Evolutionary conservation across 2,797 vertebrate species (phyloP), one percentile per base, ranked within the genome.

Genomic region (Erethizon dorsatum): DNA sequence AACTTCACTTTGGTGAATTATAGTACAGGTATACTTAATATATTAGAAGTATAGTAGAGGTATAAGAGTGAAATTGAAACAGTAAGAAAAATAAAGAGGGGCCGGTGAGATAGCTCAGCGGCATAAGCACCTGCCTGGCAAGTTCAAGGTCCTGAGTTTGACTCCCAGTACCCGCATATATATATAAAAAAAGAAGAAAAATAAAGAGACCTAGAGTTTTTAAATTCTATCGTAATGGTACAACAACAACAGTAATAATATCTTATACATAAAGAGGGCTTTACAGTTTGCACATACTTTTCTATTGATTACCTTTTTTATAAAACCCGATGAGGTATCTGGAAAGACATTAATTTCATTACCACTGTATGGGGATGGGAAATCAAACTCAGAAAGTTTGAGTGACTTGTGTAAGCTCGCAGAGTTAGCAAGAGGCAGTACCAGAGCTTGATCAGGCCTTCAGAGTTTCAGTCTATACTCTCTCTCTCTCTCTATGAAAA

Each of bases 1-100:
- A 63, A 69, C 33, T 95, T 61, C 89, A 75, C 54, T 83, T 95
- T 92, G 78, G 17, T 82, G 65, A 92, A 59, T 92, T 86, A 59
- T 17, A 61, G 47, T 24, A 69, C 52, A 75, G 37, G 1, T 47
- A 73, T 37, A 41, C 37, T 41, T 41, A 41, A 41, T 41, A 41
- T 41, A 41, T 2, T 41, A 41, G 37, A 41, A 2, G 37, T 86
- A 59, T 17, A 61, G 47, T 24, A 69, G 56, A 75, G 37, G 1
- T 47, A 73, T 37, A 45, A 94, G 26, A 65, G 24, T 59, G 9
- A 59, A 88, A 96, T 94, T 77, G 59, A 90, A 93, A 90, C 83
- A 87, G 6, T n/a, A 31, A 73, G 80, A 90, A 77, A 94, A 94
- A 71, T 11, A 75, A 95, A 97, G 69, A 18, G 15, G 37, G 37